A percentile compares a stretch with the other conserved stretches of the same genome.
These are phyloP conservation scores for Melanotaenia boesemani DNA, from an alignment of 2,797 vertebrate species.

Conservation along the genomic window DNA sequence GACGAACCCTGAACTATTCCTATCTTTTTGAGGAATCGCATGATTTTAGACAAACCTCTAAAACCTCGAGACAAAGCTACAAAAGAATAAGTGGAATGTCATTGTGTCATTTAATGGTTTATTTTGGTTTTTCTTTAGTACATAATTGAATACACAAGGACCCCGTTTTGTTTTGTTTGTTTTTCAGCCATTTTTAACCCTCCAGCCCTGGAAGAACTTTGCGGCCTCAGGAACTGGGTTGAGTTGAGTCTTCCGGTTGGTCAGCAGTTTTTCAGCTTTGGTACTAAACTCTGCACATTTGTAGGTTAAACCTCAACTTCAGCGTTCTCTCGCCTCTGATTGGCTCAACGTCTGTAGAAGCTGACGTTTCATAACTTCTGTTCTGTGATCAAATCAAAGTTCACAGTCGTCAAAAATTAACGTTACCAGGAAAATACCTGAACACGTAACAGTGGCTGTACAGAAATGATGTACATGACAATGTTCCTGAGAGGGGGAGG, in stretches of 20 bases:
- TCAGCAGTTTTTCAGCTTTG: constrained; percentile 15
- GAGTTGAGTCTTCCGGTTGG: neutral
- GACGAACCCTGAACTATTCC: too few species aligned
- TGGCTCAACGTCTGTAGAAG: neutral
- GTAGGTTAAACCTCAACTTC: neutral
- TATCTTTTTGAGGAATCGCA: too few species aligned
- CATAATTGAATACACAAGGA: too few species aligned
- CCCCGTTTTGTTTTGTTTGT: too few species aligned
- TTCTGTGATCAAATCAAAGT: constrained; percentile 23
- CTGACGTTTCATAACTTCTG: constrained; percentile 14
- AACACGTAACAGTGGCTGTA: neutral
- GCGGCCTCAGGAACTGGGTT: neutral
- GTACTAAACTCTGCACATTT: neutral
- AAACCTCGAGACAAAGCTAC: too few species aligned
- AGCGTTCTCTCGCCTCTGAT: neutral
- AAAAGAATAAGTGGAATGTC: too few species aligned
- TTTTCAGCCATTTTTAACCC: too few species aligned
- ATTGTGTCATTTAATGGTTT: too few species aligned
- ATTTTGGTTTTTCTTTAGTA: too few species aligned
- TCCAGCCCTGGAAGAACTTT: too few species aligned
- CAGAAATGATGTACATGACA: neutral
- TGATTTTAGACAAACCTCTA: too few species aligned
- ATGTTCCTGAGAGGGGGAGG: too few species aligned
- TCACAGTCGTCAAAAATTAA: constrained; percentile 45
- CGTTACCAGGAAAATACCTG: constrained; percentile 1